A percentile compares a stretch with the other conserved stretches of the same genome.
These are phyloP conservation scores for Cardiocondyla obscurior DNA, from an alignment of 1,140 invertebrate genomes.

Conservation along the genomic window DNA sequence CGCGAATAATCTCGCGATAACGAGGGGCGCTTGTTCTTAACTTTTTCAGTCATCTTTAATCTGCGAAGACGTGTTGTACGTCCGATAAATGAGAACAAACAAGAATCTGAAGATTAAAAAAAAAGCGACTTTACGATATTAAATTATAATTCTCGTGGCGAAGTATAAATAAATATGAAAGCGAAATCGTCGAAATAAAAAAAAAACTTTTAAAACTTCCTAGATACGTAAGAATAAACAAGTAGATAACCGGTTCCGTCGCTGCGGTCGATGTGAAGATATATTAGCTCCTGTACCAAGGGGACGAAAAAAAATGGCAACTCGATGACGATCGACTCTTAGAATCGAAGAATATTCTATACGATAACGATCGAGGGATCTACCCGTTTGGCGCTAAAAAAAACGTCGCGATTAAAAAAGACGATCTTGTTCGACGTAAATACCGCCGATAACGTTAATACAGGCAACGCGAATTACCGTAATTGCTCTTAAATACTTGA, in stretches of 20 bases:
- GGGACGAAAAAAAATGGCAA: slow-evolving; percentile 26
- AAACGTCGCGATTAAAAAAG: slow-evolving; percentile 3
- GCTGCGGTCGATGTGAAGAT: slow-evolving; percentile 28
- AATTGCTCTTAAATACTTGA: background rate
- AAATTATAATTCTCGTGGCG: background rate
- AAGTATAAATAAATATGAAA: slow-evolving; percentile 18
- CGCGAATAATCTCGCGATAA: background rate
- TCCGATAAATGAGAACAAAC: background rate
- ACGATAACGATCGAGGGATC: slow-evolving; percentile 6
- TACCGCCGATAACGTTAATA: background rate
- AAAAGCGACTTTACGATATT: background rate
- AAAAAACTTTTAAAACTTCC: slow-evolving; percentile 37
- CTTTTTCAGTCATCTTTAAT: slow-evolving; percentile 2
- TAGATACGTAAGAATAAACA: slow-evolving; percentile 37
- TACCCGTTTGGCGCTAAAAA: slow-evolving; percentile 3
- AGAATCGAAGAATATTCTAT: slow-evolving; percentile 1
- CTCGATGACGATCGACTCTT: slow-evolving; percentile 16
- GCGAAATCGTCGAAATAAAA: slow-evolving; percentile 25
- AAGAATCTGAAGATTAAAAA: background rate
- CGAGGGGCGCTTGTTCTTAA: background rate
- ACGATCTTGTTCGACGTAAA: background rate
- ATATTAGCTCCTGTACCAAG: slow-evolving; percentile 22
- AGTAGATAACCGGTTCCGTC: slow-evolving; percentile 32
- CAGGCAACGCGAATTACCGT: background rate
- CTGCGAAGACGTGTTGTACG: background rate